phyloP scores from a whole-genome alignment of 2,888 invertebrate genomes.

The Macrosiphum euphorbiae region DNA sequence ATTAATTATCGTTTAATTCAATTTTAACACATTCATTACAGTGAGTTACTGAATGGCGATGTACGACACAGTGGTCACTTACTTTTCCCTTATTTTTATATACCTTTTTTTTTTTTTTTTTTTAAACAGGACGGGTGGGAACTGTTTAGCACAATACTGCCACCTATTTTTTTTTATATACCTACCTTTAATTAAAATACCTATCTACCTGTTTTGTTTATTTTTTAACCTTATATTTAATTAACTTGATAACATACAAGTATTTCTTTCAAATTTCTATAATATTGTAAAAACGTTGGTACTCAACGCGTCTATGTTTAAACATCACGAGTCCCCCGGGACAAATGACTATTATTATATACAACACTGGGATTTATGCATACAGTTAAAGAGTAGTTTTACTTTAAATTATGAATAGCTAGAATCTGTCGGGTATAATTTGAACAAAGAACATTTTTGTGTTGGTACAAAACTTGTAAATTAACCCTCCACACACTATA shows the following conservation, averaged over 20 bases:
- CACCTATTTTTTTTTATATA: no score
- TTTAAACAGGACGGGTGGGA: no score
- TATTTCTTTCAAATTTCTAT: neutral
- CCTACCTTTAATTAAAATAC: neutral
- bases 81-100: no score
- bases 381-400: constrained; percentile 3
- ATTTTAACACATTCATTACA: neutral
- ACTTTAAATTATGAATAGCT: neutral
- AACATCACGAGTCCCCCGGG: constrained; percentile 26
- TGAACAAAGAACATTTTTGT: constrained; percentile 1
- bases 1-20: neutral
- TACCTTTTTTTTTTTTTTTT: no score
- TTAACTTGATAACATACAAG: neutral
- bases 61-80: neutral
- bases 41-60: neutral
- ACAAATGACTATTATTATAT: neutral
- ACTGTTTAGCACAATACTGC: no score
- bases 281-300: neutral
- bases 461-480: neutral
- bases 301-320: constrained; percentile 29
- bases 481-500: neutral
- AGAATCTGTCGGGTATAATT: neutral
- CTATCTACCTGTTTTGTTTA: no score
- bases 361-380: neutral
- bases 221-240: neutral